Percentiles rank a stretch among this genome's conserved stretches.
phyloP scores from a whole-genome alignment of 2,888 invertebrate genomes.

The Selenia dentaria region DNA sequence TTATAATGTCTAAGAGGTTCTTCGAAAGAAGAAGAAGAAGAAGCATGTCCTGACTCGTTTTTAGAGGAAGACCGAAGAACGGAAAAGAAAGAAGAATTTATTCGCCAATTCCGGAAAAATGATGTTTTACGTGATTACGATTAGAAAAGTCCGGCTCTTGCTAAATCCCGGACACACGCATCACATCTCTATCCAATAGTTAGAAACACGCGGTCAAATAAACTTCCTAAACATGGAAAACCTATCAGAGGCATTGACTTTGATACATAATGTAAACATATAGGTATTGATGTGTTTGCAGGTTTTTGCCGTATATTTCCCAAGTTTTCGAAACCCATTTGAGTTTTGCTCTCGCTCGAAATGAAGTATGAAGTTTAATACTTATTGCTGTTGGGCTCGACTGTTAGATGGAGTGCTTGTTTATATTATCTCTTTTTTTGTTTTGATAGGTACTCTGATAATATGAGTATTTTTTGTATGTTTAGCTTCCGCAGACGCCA shows the following conservation, averaged over 20 bases:
- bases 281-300: neutral
- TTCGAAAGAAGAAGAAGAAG: no score
- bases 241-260: constrained; percentile 22
- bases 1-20: no score
- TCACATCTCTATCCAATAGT: constrained; percentile 9
- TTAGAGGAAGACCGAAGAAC: no score
- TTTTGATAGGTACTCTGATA: neutral
- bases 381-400: neutral
- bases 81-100: no score
- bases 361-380: constrained; percentile 8
- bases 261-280: constrained; percentile 20
- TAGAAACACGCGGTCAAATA: constrained; percentile 8
- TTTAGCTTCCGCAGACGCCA: no score
- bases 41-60: no score
- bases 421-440: neutral
- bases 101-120: no score
- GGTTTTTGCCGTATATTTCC: constrained; percentile 6
- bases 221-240: constrained; percentile 20
- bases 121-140: no score
- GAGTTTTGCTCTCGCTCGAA: constrained; percentile 12
- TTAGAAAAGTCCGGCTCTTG: no score
- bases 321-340: constrained; percentile 15
- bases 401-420: constrained; percentile 13
- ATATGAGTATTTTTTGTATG: no score
- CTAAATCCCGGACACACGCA: no score